phyloP scores from a whole-genome alignment of 2,888 invertebrate species.

The Keiferia lycopersicella region DNA sequence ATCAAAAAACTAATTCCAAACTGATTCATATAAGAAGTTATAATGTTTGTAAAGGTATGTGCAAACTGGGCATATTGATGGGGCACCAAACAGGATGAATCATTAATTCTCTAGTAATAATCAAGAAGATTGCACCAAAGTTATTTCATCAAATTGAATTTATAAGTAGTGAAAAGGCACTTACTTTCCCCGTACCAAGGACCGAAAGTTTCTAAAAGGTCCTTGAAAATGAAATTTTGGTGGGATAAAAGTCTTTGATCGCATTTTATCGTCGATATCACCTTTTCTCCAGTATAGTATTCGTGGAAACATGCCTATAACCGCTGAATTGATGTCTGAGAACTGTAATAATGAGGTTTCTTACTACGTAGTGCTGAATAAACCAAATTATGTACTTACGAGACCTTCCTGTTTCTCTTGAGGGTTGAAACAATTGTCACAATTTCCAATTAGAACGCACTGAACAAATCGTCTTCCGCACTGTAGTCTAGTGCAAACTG shows the following conservation, averaged over 20 bases:
- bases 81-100: background rate
- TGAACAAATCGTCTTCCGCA: background rate
- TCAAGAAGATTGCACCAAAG: no score
- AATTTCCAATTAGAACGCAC: background rate
- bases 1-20: no score
- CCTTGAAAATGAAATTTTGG: background rate
- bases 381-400: slow-evolving; percentile 4
- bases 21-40: no score
- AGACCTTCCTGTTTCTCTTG: background rate
- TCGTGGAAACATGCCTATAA: background rate
- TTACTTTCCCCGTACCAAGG: background rate
- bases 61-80: no score
- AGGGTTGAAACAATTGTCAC: background rate
- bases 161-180: background rate
- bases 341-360: background rate
- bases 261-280: background rate
- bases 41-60: no score
- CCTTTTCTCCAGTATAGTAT: background rate
- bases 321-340: background rate
- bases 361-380: background rate
- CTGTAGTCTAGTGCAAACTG: background rate
- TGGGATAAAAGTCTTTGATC: background rate
- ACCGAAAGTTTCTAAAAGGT: no score
- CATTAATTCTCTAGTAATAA: background rate
- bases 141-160: background rate